Percentiles rank a stretch among this genome's conserved stretches.
Evolutionary conservation across 2,888 invertebrate species (phyloP).

Genomic region (Anarsia innoxiella): DNA sequence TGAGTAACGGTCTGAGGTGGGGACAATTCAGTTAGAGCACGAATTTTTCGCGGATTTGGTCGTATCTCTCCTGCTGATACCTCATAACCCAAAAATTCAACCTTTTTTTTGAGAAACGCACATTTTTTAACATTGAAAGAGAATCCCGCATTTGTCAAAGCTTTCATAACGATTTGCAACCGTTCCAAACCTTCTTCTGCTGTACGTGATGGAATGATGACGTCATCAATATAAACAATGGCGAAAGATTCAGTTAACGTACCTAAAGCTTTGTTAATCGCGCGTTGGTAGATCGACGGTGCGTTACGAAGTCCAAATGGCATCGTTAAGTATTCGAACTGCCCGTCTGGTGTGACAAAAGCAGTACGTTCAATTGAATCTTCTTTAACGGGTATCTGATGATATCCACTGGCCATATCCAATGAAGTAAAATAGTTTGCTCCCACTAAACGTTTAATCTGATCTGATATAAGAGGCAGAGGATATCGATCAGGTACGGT

Average conservation of each 20-base stretch:
- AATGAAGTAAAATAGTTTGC: conserved; percentile 7
- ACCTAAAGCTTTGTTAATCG: background rate
- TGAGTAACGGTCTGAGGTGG: background rate
- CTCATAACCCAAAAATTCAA: conserved; percentile 12
- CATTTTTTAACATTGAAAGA: conserved; percentile 12
- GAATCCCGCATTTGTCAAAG: conserved; percentile 9
- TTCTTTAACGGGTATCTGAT: background rate
- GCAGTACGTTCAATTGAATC: conserved; percentile 2
- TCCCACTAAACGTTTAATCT: conserved; percentile 9
- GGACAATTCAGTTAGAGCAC: background rate
- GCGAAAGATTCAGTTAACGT: background rate
- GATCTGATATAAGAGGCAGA: conserved; percentile 8
- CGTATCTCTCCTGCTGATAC: conserved; percentile 11
- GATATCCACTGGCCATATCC: conserved; percentile 1
- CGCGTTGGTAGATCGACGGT: background rate
- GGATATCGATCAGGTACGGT: conserved; percentile 10
- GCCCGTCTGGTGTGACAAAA: too few species aligned
- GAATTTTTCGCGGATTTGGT: conserved; percentile 17
- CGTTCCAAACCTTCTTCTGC: conserved; percentile 11
- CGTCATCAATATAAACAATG: background rate
- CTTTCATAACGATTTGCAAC: conserved; percentile 9
- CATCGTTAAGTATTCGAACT: too few species aligned
- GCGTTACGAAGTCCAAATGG: too few species aligned
- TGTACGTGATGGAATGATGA: background rate
- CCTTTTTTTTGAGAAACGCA: conserved; percentile 10